phyloP scores from a whole-genome alignment of 2,888 invertebrate species.

The Agonum fuliginosum region DNA sequence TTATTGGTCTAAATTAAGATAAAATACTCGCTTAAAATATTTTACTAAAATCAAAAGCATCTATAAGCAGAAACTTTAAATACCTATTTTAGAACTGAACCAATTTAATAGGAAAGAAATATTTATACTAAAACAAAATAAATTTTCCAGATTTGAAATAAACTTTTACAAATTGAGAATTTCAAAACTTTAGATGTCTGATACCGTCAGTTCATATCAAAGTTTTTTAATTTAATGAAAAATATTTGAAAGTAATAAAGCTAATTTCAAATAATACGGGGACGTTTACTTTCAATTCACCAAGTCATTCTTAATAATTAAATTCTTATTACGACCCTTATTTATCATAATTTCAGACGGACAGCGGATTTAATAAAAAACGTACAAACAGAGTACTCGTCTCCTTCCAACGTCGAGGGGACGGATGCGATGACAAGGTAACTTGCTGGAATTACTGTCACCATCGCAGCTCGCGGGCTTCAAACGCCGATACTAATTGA shows the following conservation, averaged over 20 bases:
- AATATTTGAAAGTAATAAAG: conserved; percentile 55
- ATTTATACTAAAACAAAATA: no score
- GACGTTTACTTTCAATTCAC: conserved; percentile 46
- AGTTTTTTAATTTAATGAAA: conserved; percentile 48
- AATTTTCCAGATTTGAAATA: conserved; percentile 7
- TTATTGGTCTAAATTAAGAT: conserved; percentile 8
- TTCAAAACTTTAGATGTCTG: conserved; percentile 18
- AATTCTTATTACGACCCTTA: conserved; percentile 56
- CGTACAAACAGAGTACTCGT: conserved; percentile 21
- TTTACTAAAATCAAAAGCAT: conserved; percentile 19
- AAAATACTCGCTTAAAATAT: conserved; percentile 7
- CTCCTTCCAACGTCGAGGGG: conserved; percentile 3
- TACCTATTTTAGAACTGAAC: no score
- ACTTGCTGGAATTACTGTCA: not conserved
- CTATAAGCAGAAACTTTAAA: not conserved
- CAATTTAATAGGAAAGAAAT: no score
- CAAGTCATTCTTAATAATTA: conserved; percentile 52
- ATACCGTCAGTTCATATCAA: conserved; percentile 14
- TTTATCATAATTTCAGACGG: conserved; percentile 56
- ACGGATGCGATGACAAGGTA: conserved; percentile 5
- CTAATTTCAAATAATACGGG: conserved; percentile 46
- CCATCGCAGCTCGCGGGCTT: not conserved
- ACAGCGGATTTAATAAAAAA: conserved; percentile 51
- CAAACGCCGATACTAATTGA: not conserved
- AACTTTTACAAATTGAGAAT: not conserved